Conservation (phyloP, 2,797 vertebrate genomes). For the Geotrypetes seraphini region DNA sequence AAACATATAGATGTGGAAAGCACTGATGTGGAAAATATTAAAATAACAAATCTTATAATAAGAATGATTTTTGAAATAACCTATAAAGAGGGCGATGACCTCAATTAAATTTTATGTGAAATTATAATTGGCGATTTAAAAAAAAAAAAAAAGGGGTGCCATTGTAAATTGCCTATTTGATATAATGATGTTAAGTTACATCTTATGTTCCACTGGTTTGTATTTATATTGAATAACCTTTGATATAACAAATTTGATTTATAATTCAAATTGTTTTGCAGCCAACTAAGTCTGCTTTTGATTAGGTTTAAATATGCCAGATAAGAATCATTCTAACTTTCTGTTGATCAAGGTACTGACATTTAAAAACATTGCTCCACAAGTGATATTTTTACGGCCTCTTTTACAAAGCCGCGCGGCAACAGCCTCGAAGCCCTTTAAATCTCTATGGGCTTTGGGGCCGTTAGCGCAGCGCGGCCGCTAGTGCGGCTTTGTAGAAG, state of each 20-base stretch:
- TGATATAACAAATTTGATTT: slow-evolving; percentile 29
- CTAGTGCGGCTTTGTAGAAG: too few species aligned
- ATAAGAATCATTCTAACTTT: too few species aligned
- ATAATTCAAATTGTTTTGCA: slow-evolving; percentile 23
- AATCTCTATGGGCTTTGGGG: too few species aligned
- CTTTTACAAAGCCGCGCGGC: too few species aligned
- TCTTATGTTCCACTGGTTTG: slow-evolving; percentile 38
- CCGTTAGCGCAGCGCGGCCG: too few species aligned
- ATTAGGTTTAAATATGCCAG: slow-evolving; percentile 7
- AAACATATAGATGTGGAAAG: slow-evolving; percentile 32
- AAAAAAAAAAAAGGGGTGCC: slow-evolving; percentile 50
- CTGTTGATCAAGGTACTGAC: too few species aligned
- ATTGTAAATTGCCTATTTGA: slow-evolving; percentile 43
- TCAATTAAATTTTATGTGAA: slow-evolving; percentile 61
- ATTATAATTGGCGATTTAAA: slow-evolving; percentile 57
- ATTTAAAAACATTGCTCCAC: too few species aligned
- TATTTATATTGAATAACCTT: slow-evolving; percentile 46
- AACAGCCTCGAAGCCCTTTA: too few species aligned
- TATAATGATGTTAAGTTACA: slow-evolving; percentile 35
- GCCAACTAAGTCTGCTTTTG: slow-evolving; percentile 9
- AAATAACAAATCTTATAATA: slow-evolving; percentile 44
- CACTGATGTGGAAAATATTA: slow-evolving; percentile 44
- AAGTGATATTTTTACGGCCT: too few species aligned
- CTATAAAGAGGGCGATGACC: slow-evolving; percentile 51
- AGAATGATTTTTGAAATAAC: slow-evolving; percentile 45